phyloP scores from a whole-genome alignment of 2,113 vertebrate genomes.

The Phylloscopus trochilus region DNA sequence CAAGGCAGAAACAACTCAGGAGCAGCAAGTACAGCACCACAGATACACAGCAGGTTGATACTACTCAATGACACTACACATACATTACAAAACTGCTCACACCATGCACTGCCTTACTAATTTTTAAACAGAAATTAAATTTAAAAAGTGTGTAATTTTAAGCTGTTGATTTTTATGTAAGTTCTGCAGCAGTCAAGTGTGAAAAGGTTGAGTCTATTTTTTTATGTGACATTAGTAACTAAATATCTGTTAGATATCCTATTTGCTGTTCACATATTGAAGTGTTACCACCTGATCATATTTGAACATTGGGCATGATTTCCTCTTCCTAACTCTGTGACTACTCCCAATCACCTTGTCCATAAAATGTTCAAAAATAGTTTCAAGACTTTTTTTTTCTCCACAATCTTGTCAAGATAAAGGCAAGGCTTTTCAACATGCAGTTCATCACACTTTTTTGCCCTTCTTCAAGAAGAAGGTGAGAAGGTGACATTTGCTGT shows the following conservation, averaged over 20 bases:
- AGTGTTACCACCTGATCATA: not conserved
- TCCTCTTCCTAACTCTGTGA: not conserved
- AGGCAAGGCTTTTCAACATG: not conserved
- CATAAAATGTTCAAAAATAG: not conserved
- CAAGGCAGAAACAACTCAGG: not conserved
- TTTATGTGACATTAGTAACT: not conserved
- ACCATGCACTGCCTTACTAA: not conserved
- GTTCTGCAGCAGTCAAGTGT: not conserved
- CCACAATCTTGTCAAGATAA: not conserved
- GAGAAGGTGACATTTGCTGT: not conserved
- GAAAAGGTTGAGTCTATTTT: not conserved
- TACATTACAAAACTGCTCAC: not conserved
- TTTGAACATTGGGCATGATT: not conserved
- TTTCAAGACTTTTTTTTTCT: not conserved
- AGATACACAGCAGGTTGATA: not conserved
- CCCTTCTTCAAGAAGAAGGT: not conserved
- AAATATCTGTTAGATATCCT: not conserved
- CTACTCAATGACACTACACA: not conserved
- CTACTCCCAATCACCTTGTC: not conserved
- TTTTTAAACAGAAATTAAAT: not conserved
- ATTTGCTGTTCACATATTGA: not conserved
- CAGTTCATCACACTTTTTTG: not conserved
- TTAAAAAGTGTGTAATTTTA: not conserved
- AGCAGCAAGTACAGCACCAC: not conserved
- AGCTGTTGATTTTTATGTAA: not conserved